phyloP scores from a whole-genome alignment of 1,140 invertebrate genomes.

The Drosophila azteca region DNA sequence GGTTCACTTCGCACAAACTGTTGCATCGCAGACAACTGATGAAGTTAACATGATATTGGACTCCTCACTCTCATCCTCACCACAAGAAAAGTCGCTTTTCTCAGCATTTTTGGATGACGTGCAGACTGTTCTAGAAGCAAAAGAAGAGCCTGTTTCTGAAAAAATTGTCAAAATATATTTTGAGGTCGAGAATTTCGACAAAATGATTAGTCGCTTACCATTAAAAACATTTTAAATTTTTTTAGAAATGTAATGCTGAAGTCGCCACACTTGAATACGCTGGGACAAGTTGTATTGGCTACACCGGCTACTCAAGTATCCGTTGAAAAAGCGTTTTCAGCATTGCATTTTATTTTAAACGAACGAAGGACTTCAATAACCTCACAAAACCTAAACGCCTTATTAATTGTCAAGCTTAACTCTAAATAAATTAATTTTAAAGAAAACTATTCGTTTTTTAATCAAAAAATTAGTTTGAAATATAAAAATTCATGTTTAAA shows the following conservation, averaged over 20 bases:
- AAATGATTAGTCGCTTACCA: slow-evolving; percentile 22
- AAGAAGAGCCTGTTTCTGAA: slow-evolving; percentile 18
- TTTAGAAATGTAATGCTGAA: slow-evolving; percentile 22
- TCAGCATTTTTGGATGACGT: slow-evolving; percentile 25
- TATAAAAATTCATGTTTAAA: no score
- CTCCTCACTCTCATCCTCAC: not conserved
- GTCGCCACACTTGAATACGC: slow-evolving; percentile 13
- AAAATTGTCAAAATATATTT: slow-evolving; percentile 18
- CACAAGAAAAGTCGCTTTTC: slow-evolving; percentile 17
- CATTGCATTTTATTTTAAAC: slow-evolving; percentile 13
- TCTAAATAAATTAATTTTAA: no score
- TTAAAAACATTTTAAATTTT: slow-evolving; percentile 36
- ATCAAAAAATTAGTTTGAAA: no score
- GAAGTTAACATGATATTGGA: no score
- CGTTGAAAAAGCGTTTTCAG: slow-evolving; percentile 20
- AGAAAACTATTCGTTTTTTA: no score
- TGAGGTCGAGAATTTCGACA: slow-evolving; percentile 27
- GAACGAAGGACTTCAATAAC: not conserved
- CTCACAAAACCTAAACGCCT: no score
- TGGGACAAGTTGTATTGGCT: not conserved
- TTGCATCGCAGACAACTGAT: no score
- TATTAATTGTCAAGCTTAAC: no score
- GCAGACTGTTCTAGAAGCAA: slow-evolving; percentile 18
- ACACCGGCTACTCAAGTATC: not conserved
- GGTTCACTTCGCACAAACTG: no score